Conservation (phyloP, 2,797 vertebrate species). For the Sebastes aleutianus region DNA sequence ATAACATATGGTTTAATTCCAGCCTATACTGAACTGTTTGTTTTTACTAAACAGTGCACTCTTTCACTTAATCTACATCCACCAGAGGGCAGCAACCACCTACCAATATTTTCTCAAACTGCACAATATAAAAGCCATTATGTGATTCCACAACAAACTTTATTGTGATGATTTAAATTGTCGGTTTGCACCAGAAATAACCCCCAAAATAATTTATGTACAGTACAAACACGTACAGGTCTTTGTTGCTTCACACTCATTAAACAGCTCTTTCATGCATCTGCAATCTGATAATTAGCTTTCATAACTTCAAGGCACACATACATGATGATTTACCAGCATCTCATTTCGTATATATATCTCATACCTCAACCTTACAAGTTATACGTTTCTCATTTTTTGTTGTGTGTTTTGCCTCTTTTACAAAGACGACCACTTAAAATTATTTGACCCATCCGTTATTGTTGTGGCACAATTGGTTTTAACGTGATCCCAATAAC, state of each 20-base stretch:
- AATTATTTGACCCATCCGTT: not conserved
- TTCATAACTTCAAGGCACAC: conserved; percentile 53
- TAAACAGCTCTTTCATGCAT: conserved; percentile 7
- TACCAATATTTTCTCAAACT: not conserved
- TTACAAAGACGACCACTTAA: not conserved
- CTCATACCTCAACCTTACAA: not conserved
- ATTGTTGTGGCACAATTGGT: conserved; percentile 6
- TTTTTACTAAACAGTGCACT: not conserved
- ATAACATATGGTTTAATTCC: not conserved
- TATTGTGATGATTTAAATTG: conserved; percentile 16
- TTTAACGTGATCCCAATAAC: conserved; percentile 27
- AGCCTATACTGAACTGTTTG: not conserved
- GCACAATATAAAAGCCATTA: not conserved
- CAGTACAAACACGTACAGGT: not conserved
- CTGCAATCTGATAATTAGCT: not conserved
- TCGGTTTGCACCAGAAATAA: conserved; percentile 18
- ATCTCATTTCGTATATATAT: not conserved
- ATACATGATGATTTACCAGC: not conserved
- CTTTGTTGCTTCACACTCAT: not conserved
- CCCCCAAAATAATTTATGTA: conserved; percentile 19
- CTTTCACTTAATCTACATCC: not conserved
- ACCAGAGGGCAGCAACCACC: conserved; percentile 8
- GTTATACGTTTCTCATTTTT: not conserved
- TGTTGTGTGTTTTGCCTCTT: not conserved
- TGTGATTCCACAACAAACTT: conserved; percentile 14